Percentiles rank a stretch among this genome's conserved stretches.
phyloP scores from a whole-genome alignment of 1,140 invertebrate genomes.

The Adoxophyes honmai region DNA sequence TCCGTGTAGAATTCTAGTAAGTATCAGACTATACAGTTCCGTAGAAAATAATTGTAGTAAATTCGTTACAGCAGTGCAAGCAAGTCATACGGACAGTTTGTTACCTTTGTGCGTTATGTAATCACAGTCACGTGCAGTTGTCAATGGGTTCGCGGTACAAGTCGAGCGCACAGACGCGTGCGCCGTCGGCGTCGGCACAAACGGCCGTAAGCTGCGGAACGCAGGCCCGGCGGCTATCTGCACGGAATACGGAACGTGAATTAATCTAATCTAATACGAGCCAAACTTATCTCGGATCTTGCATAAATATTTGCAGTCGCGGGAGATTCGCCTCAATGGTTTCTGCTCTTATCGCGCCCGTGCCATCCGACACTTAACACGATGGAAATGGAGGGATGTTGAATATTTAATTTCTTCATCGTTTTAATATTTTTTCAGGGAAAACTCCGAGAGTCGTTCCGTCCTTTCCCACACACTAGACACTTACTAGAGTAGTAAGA shows the following conservation, averaged over 20 bases:
- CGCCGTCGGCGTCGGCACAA: not conserved
- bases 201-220: not conserved
- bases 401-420: not conserved
- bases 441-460: too few relatives aligned
- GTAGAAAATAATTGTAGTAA: too few relatives aligned
- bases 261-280: not conserved
- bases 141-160: slow-evolving; percentile 7
- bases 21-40: too few relatives aligned
- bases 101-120: not conserved
- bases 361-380: not conserved
- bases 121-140: slow-evolving; percentile 1
- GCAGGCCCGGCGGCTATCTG: not conserved
- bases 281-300: not conserved
- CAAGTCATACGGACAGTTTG: not conserved
- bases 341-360: not conserved
- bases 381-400: not conserved
- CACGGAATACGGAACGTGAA: not conserved
- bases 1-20: too few relatives aligned
- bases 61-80: slow-evolving; percentile 3
- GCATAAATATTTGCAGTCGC: slow-evolving; percentile 9
- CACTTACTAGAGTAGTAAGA: too few relatives aligned
- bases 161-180: not conserved
- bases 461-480: too few relatives aligned
- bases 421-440: too few relatives aligned
- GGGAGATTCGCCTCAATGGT: not conserved